phyloP scores from a whole-genome alignment of 2,797 vertebrate species.

The Thalassophryne amazonica region DNA sequence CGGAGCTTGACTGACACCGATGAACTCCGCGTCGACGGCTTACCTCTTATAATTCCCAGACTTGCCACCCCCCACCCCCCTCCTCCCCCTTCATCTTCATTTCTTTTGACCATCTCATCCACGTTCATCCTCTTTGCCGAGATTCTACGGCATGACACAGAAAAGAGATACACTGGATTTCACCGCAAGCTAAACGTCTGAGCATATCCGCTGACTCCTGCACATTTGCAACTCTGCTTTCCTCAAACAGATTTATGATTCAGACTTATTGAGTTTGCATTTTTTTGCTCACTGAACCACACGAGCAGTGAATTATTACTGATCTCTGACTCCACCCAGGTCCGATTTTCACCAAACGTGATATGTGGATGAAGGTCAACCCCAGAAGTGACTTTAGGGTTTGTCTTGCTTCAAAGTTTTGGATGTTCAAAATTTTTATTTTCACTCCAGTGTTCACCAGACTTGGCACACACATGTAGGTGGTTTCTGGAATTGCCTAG shows the following conservation, averaged over 20 bases:
- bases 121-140: conserved; percentile 38
- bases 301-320: not conserved
- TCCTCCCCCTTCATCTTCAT: conserved; percentile 36
- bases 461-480: too few relatives aligned
- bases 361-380: too few relatives aligned
- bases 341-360: too few relatives aligned
- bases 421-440: too few relatives aligned
- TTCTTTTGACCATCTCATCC: conserved; percentile 45
- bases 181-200: conserved; percentile 36
- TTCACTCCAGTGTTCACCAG: too few relatives aligned
- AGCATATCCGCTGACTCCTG: conserved; percentile 24
- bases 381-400: too few relatives aligned
- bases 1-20: conserved; percentile 58
- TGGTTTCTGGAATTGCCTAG: too few relatives aligned
- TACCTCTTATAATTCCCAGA: conserved; percentile 38
- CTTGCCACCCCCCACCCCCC: too few relatives aligned
- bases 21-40: conserved; percentile 43
- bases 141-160: conserved; percentile 34
- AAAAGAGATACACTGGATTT: conserved; percentile 32
- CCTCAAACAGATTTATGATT: conserved; percentile 17
- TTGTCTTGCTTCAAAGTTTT: too few relatives aligned
- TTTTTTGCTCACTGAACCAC: conserved; percentile 19
- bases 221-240: conserved; percentile 8
- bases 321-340: conserved; percentile 7
- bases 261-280: conserved; percentile 8